Conservation (phyloP, 2,797 vertebrate species). For the Eutrigla gurnardus region DNA sequence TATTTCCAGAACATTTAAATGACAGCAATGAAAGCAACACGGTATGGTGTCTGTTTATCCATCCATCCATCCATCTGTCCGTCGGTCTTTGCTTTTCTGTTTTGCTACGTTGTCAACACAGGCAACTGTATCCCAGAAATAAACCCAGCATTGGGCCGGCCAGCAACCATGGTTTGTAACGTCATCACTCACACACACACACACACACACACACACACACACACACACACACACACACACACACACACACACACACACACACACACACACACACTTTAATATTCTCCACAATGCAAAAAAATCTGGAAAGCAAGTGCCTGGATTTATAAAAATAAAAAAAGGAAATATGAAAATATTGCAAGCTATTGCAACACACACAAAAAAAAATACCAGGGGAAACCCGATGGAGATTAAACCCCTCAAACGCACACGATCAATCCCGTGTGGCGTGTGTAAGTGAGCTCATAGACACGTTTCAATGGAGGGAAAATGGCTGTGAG, state of each 20-base stretch:
- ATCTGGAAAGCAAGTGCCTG: conserved; percentile 34
- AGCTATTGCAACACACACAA: conserved; percentile 63
- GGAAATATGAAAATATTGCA: conserved; percentile 59
- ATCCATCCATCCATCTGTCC: conserved; percentile 18
- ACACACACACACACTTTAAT: conserved; percentile 30
- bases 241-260: conserved; percentile 1
- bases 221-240: too few species aligned
- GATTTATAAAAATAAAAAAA: conserved; percentile 43
- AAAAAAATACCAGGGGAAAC: conserved; percentile 43
- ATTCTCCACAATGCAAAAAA: conserved; percentile 24
- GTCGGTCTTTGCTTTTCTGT: conserved; percentile 47
- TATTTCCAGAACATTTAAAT: conserved; percentile 35
- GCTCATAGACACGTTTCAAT: conserved; percentile 64
- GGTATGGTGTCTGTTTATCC: conserved; percentile 38
- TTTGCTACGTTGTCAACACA: conserved; percentile 77
- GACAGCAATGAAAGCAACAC: conserved; percentile 25
- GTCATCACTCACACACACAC: conserved; percentile 45
- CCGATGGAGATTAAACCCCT: conserved; percentile 47
- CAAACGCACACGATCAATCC: conserved; percentile 59
- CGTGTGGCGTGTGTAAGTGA: conserved; percentile 59
- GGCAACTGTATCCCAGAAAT: conserved; percentile 74
- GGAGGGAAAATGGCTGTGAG: conserved; percentile 53
- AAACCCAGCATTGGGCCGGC: conserved; percentile 59
- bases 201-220: too few species aligned
- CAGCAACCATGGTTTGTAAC: conserved; percentile 46